Evolutionary conservation across 2,888 invertebrate species (phyloP).

Genomic region (Argyresthia goedartella): DNA sequence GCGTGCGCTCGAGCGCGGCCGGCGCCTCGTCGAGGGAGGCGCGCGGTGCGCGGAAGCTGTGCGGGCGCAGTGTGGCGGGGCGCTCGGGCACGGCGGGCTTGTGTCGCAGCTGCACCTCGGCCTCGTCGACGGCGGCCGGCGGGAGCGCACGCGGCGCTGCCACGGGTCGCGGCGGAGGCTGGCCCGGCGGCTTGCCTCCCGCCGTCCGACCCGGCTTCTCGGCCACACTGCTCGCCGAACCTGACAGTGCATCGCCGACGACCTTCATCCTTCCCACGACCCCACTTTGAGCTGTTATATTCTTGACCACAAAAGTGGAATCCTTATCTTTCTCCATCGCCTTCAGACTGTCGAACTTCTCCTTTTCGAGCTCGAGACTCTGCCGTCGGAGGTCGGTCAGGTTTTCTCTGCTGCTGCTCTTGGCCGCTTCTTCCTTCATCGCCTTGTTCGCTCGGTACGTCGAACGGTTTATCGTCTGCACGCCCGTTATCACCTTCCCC

Average conservation of each 20-base stretch:
- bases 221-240: constrained; percentile 42
- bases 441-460: constrained; percentile 67
- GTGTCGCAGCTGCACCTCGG: constrained; percentile 67
- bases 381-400: constrained; percentile 55
- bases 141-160: constrained; percentile 57
- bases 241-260: constrained; percentile 34
- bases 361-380: constrained; percentile 69
- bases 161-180: constrained; percentile 64
- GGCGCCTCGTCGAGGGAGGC: constrained; percentile 36
- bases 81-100: constrained; percentile 88
- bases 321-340: constrained; percentile 19
- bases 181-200: constrained; percentile 61
- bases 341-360: constrained; percentile 40
- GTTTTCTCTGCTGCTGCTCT: constrained; percentile 50
- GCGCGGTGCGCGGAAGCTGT: constrained; percentile 59
- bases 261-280: constrained; percentile 55
- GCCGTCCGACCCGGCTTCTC: no score
- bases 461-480: constrained; percentile 73
- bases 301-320: constrained; percentile 41
- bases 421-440: constrained; percentile 51
- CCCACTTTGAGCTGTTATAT: constrained; percentile 55
- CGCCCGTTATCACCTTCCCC: constrained; percentile 61
- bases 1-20: constrained; percentile 74
- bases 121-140: constrained; percentile 31
- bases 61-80: constrained; percentile 76